Percentiles rank a stretch among this genome's conserved stretches.
These are phyloP conservation scores for Microcebus ravelobensis DNA, from an alignment of 2,113 vertebrate genomes.

Conservation along the genomic window DNA sequence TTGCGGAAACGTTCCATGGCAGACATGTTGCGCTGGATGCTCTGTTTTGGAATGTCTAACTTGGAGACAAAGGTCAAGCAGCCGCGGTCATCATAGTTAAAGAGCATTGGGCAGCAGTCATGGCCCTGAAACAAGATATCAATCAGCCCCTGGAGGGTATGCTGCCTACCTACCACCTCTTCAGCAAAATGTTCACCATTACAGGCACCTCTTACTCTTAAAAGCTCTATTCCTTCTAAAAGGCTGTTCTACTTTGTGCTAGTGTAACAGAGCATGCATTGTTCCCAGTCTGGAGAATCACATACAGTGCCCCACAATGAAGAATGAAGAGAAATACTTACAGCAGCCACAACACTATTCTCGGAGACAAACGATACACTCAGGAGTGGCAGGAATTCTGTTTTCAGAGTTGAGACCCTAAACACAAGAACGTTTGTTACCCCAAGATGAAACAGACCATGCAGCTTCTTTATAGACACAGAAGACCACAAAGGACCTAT, in stretches of 20 bases:
- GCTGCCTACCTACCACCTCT: neutral
- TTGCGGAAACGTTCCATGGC: constrained; percentile 99
- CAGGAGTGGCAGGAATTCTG: constrained; percentile 97
- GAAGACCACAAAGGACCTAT: constrained; percentile 8
- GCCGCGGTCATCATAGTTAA: constrained; percentile 95
- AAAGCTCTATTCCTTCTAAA: neutral
- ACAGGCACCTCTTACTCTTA: neutral
- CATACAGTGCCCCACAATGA: neutral
- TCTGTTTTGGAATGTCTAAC: constrained; percentile 98
- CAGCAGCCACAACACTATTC: constrained; percentile 97
- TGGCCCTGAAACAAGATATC: constrained; percentile 89
- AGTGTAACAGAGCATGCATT: rapidly evolving
- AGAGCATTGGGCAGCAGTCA: constrained; percentile 99
- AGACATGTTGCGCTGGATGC: constrained; percentile 98
- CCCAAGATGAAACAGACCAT: neutral
- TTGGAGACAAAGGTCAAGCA: constrained; percentile 95
- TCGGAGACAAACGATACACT: constrained; percentile 97
- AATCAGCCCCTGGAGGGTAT: neutral
- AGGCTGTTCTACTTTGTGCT: neutral
- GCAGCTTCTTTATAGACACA: neutral
- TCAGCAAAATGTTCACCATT: neutral
- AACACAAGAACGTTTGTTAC: constrained; percentile 82
- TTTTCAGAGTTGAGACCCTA: constrained; percentile 97
- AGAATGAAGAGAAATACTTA: constrained; percentile 85
- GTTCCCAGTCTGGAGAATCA: constrained; percentile 14